Evolutionary conservation across 2,888 invertebrate genomes (phyloP).

Genomic region (Drosophila yooni): DNA sequence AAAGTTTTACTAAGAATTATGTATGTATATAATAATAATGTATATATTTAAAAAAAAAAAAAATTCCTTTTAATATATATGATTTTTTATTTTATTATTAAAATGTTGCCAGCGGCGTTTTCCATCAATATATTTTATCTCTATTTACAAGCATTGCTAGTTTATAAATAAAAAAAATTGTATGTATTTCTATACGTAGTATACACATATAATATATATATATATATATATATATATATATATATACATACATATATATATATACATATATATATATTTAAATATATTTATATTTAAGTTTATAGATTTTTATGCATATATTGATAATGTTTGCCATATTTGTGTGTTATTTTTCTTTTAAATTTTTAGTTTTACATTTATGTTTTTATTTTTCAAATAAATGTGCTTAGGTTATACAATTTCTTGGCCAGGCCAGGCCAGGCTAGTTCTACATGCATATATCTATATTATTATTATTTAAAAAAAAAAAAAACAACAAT

Average conservation of each 20-base stretch:
- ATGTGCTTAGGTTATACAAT: slow-evolving; percentile 48
- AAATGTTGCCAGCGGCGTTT: slow-evolving; percentile 50
- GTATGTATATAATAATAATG: slow-evolving; percentile 25
- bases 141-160: slow-evolving; percentile 75
- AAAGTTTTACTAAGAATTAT: slow-evolving; percentile 50
- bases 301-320: slow-evolving; percentile 38
- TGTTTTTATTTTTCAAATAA: slow-evolving; percentile 19
- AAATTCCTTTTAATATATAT: slow-evolving; percentile 33
- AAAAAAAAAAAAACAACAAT: slow-evolving; percentile 46
- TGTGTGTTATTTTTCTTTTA: neutral
- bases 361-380: slow-evolving; percentile 1
- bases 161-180: slow-evolving; percentile 62
- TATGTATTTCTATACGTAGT: slow-evolving; percentile 4
- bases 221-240: slow-evolving; percentile 6
- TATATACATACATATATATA: neutral
- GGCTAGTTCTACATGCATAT: slow-evolving; percentile 37
- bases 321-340: slow-evolving; percentile 39
- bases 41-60: slow-evolving; percentile 39
- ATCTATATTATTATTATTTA: slow-evolving; percentile 47
- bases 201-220: neutral
- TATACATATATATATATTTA: neutral
- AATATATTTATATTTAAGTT: slow-evolving; percentile 16
- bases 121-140: slow-evolving; percentile 53
- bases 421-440: slow-evolving; percentile 53
- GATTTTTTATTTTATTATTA: slow-evolving; percentile 45